These are phyloP conservation scores for Xenopus petersii DNA, from an alignment of 2,797 vertebrate species.

Conservation along the genomic window DNA sequence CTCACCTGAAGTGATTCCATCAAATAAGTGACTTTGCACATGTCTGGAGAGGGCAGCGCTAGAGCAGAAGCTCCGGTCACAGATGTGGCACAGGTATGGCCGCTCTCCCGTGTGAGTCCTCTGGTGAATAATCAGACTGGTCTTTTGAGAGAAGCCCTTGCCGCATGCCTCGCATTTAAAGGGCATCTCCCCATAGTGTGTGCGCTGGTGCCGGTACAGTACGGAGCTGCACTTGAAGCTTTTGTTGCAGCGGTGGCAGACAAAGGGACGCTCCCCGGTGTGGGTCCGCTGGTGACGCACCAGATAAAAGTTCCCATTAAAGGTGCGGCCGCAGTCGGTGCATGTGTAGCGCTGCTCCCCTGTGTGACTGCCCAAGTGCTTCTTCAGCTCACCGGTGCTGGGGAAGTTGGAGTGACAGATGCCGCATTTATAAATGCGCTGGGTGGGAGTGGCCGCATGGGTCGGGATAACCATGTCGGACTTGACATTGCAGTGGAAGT, in stretches of 20 bases:
- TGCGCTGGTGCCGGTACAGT: constrained; percentile 2
- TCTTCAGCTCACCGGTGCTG: constrained; percentile 15
- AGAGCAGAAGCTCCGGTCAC: constrained; percentile 19
- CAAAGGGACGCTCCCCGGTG: constrained; percentile 1
- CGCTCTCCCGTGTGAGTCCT: constrained; percentile 4
- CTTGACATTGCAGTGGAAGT: not conserved
- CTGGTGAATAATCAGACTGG: constrained; percentile 1
- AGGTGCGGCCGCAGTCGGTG: constrained; percentile 14
- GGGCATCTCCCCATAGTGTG: not conserved
- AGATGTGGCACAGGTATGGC: constrained; percentile 10
- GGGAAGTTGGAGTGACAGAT: constrained; percentile 11
- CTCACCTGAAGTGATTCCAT: not conserved
- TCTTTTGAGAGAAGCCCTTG: constrained; percentile 4
- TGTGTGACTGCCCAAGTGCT: constrained; percentile 17
- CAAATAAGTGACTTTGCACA: not conserved
- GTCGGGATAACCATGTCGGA: not conserved
- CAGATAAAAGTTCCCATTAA: constrained; percentile 33
- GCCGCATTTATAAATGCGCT: constrained; percentile 13
- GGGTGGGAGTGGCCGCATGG: not conserved
- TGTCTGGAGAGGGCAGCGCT: constrained; percentile 8
- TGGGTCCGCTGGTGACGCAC: constrained; percentile 23
- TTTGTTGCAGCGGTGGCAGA: constrained; percentile 1
- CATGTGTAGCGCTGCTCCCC: constrained; percentile 20
- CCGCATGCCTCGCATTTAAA: not conserved
- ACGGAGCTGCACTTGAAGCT: constrained; percentile 9